Conservation (phyloP, 1,140 invertebrate species). For the Caenorhabditis tropicalis region DNA sequence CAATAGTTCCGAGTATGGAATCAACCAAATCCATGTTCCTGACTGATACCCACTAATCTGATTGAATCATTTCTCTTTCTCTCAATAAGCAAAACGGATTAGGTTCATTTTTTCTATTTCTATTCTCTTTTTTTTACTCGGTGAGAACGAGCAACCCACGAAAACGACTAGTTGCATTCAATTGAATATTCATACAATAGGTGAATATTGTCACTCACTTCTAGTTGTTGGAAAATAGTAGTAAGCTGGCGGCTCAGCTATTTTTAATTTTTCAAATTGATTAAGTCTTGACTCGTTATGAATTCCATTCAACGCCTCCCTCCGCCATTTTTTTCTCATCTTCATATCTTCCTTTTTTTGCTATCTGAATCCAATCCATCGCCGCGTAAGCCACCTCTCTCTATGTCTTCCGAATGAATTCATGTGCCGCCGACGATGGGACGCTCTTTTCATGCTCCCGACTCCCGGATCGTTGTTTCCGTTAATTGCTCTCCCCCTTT, state of each 20-base stretch:
- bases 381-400: not conserved
- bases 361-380: conserved; percentile 13
- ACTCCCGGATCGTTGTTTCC: not conserved
- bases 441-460: not conserved
- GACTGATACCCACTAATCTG: not conserved
- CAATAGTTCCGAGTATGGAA: no score
- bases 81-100: not conserved
- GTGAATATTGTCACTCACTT: not conserved
- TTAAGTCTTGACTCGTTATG: conserved; percentile 3
- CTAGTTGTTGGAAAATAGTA: no score
- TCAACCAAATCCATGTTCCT: no score
- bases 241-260: not conserved
- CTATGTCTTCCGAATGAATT: not conserved
- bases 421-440: not conserved
- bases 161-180: not conserved
- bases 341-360: conserved; percentile 38
- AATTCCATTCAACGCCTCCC: conserved; percentile 38
- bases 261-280: conserved; percentile 32
- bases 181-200: not conserved
- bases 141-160: not conserved
- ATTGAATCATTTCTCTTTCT: not conserved
- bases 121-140: not conserved
- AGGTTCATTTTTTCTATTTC: not conserved
- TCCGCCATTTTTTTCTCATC: conserved; percentile 10
- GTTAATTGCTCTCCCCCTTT: conserved; percentile 1